Evolutionary conservation across 2,797 vertebrate genomes (phyloP), one percentile per base, ranked within the genome.

Genomic region (Geotrypetes seraphini): DNA sequence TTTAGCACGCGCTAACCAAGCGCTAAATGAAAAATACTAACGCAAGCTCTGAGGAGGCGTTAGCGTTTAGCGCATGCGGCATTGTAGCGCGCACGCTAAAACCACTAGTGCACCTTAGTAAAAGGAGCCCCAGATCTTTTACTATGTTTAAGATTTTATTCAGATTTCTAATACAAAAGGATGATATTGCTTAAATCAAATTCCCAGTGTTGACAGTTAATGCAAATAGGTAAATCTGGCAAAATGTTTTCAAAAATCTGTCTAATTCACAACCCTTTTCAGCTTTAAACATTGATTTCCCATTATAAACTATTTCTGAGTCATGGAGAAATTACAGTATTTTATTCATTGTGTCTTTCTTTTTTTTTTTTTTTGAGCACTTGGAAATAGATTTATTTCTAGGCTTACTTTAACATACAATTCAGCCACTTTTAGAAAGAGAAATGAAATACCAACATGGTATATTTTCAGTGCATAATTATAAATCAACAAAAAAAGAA

Each of bases 381-480:
- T 36, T 59, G 5, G 7, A 19, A 31, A 14, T 7, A 29, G 22
- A 20, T 21, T 18, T 54, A 56, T 39, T 59, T 56, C 43, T 47
- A 54, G 45, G 28, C 16, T 57, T 29, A 22, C 30, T 36, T 46
- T 34, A 66, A 39, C 6, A 12, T 35, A 46, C 37, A 54, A 21
- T 15, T 42, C 25, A 55, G 50, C 36, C 3, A 4, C 19, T 29
- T 20, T n/a, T 21, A 47, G 8, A 50, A 28, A 39, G 57, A 34
- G 18, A 55, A 68, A 8, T 26, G 28, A 60, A 68, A 58, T 3
- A 50, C 8, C 22, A 31, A 31, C 40, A 50, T 7, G 26, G 28
- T 36, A 38, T 60, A 52, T 59, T 60, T 68, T 68, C 48, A 50
- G 34, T 33, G 31, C 22, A 1, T 47, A 69, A 72, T 63, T 66